A percentile compares a stretch with the other conserved stretches of the same genome.
Conservation (phyloP, 2,113 vertebrate genomes). For the Struthio camelus region DNA sequence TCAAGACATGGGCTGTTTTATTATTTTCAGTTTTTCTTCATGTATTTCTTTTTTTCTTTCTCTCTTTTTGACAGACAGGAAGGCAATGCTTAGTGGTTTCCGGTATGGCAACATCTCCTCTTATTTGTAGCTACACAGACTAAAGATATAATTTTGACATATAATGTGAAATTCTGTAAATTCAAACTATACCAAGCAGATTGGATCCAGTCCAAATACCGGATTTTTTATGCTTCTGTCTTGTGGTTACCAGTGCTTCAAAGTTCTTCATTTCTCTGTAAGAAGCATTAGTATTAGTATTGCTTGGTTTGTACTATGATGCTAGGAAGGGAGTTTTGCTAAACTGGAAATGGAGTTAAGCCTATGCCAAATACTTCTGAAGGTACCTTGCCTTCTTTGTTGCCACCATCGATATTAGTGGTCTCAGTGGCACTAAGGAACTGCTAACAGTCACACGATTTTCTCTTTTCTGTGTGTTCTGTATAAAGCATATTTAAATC, state of each 20-base stretch:
- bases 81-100: background rate
- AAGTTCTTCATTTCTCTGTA: background rate
- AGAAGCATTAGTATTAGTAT: background rate
- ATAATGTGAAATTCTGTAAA: conserved; percentile 38
- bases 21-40: background rate
- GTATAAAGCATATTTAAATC: background rate
- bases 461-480: background rate
- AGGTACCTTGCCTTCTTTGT: background rate
- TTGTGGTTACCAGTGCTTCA: background rate
- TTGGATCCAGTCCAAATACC: conserved; percentile 23
- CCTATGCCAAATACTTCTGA: background rate
- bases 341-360: background rate
- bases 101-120: background rate
- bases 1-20: background rate
- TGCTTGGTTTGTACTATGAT: background rate
- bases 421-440: background rate
- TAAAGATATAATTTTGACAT: background rate
- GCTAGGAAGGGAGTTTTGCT: background rate
- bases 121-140: background rate
- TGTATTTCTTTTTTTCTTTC: background rate
- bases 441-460: background rate
- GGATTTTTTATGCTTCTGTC: conserved; percentile 29
- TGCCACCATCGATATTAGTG: background rate
- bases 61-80: background rate
- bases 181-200: conserved; percentile 19